Evolutionary conservation across 2,113 vertebrate genomes (phyloP), one percentile per base, ranked within the genome.

Genomic region (Calonectris borealis): DNA sequence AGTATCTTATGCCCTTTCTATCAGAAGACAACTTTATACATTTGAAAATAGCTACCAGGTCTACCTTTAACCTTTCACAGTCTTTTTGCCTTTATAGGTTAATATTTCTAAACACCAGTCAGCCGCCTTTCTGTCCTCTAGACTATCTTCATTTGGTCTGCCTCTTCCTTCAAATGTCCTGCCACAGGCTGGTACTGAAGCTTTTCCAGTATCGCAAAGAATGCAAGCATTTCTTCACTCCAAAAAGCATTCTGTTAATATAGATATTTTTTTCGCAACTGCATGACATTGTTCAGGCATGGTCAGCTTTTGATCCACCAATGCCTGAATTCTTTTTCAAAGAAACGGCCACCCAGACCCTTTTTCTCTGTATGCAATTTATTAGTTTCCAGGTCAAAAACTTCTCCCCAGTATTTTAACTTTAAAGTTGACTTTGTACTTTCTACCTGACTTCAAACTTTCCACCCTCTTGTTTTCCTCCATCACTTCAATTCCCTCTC

Each of bases 211-310:
- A 20, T 13, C 55, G 57, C 21, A 18, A n/a, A 82, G 20, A 64
- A 83, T 1, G 1, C 40, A 42, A 77, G 54, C 42, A 36, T 66
- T 62, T 70, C 42, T 70, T 29, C 84, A 22, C 38, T 42, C 46
- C 71, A 72, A 48, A 84, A 65, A 31, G 2, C 40, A 17, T 51
- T 62, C 66, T 70, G 19, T 12, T 40, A 34, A 12, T 36, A 44
- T 0, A 34, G 16, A 2, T 52, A 1, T 6, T 10, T 60, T 61
- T 73, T 62, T 17, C 3, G 0, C 32, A 71, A 24, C 38, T 25
- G 24, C 9, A 11, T 13, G 25, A 34, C 58, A 36, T 10, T 40
- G 14, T 34, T 75, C 52, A 85, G 87, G 48, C 48, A 55, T 2
- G 25, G 34, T 44, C 65, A 87, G 65, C 42, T 87, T 73, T 64